A percentile compares a stretch with the other conserved stretches of the same genome.
These are phyloP conservation scores for Tupaia chinensis DNA, from an alignment of 2,113 vertebrate species.

Conservation along the genomic window DNA sequence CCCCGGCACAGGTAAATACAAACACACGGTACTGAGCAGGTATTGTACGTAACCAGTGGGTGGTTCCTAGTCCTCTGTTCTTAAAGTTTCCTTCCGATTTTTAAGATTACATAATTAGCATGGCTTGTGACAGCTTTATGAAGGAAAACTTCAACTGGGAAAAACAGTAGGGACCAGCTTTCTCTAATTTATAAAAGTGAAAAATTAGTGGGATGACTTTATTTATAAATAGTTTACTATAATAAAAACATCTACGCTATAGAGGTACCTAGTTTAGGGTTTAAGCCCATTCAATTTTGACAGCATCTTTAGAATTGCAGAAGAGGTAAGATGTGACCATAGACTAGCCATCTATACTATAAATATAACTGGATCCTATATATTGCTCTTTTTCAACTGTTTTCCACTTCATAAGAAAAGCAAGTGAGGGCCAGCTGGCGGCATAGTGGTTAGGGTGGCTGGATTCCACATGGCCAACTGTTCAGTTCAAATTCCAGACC, in stretches of 20 bases:
- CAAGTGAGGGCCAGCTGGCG: neutral
- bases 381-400: neutral
- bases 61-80: neutral
- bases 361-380: neutral
- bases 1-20: neutral
- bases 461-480: too few relatives aligned
- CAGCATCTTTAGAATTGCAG: neutral
- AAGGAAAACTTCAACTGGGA: slow-evolving; percentile 12
- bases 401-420: slow-evolving; percentile 52
- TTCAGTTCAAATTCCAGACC: too few relatives aligned
- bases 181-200: slow-evolving; percentile 28
- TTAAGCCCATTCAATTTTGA: slow-evolving; percentile 11
- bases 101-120: neutral
- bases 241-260: slow-evolving; percentile 38
- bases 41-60: neutral
- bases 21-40: neutral
- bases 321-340: neutral
- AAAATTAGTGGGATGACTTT: slow-evolving; percentile 55
- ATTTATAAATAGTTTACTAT: slow-evolving; percentile 33
- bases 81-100: neutral
- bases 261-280: neutral
- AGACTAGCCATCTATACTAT: neutral
- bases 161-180: slow-evolving; percentile 21
- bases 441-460: too few relatives aligned
- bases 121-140: neutral